These are phyloP conservation scores for Tautogolabrus adspersus DNA, from an alignment of 2,113 vertebrate species.

Conservation along the genomic window DNA sequence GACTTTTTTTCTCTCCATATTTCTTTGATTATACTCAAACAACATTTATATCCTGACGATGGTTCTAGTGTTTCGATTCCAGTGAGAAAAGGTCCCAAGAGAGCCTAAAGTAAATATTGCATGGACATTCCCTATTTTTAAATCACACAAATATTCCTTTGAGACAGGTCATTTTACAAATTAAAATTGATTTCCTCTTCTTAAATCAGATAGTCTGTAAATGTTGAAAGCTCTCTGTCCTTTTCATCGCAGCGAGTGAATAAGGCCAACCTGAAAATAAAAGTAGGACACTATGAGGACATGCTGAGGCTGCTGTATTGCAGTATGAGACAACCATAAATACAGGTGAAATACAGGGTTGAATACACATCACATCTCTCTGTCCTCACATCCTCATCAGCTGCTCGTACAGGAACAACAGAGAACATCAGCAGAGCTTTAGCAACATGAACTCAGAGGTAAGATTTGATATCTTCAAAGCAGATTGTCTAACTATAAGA, in stretches of 20 bases:
- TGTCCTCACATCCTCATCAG: constrained; percentile 18
- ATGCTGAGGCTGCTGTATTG: constrained; percentile 76
- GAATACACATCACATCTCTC: constrained; percentile 18
- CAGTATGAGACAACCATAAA: constrained; percentile 68
- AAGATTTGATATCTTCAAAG: constrained; percentile 32
- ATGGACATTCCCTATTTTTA: no score
- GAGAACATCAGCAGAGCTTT: constrained; percentile 32
- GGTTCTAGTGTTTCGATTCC: no score
- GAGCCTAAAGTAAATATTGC: no score
- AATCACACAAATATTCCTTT: no score
- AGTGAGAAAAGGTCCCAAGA: no score
- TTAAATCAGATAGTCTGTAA: not conserved
- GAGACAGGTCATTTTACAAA: not conserved
- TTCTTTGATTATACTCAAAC: no score
- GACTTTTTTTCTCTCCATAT: no score
- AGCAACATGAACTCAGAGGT: constrained; percentile 69
- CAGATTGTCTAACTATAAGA: not conserved
- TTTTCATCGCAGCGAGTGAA: constrained; percentile 50
- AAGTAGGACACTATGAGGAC: constrained; percentile 72
- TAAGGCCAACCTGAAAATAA: constrained; percentile 63
- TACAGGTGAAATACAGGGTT: constrained; percentile 60
- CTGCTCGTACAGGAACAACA: constrained; percentile 12
- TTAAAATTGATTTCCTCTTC: not conserved
- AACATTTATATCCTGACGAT: no score
- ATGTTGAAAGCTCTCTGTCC: constrained; percentile 19